These are phyloP conservation scores for Oligia strigilis DNA, from an alignment of 2,888 invertebrate species.

Conservation along the genomic window DNA sequence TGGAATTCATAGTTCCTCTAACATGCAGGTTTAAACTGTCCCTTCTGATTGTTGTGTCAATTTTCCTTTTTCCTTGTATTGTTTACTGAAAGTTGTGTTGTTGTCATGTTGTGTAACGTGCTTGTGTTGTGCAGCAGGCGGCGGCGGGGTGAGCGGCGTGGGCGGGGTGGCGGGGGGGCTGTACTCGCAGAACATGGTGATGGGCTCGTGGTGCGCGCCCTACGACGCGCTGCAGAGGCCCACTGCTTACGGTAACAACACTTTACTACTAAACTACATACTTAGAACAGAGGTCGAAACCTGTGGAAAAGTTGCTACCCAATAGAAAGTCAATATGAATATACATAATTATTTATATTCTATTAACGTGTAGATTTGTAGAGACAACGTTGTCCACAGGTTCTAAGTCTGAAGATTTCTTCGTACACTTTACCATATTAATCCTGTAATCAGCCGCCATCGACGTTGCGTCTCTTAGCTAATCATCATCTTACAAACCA, in stretches of 20 bases:
- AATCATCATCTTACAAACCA: neutral
- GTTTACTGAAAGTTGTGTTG: slow-evolving; percentile 7
- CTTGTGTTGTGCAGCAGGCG: slow-evolving; percentile 64
- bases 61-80: slow-evolving; percentile 8
- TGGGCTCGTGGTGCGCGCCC: slow-evolving; percentile 93
- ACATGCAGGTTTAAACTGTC: neutral
- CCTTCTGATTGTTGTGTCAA: neutral
- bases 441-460: neutral
- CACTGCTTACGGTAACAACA: slow-evolving; percentile 93
- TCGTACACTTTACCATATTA: neutral
- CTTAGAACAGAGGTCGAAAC: no score
- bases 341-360: no score
- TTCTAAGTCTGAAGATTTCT: neutral
- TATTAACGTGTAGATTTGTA: neutral
- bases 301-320: neutral
- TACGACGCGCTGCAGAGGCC: slow-evolving; percentile 96
- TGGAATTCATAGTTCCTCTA: neutral
- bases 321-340: neutral
- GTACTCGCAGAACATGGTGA: slow-evolving; percentile 94
- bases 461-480: neutral
- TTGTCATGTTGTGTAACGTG: slow-evolving; percentile 20
- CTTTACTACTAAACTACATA: neutral
- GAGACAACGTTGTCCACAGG: neutral
- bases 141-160: slow-evolving; percentile 80
- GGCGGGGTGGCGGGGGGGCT: slow-evolving; percentile 92